Evolutionary conservation across 2,888 invertebrate genomes (phyloP).

Genomic region (Coremacera marginata): DNA sequence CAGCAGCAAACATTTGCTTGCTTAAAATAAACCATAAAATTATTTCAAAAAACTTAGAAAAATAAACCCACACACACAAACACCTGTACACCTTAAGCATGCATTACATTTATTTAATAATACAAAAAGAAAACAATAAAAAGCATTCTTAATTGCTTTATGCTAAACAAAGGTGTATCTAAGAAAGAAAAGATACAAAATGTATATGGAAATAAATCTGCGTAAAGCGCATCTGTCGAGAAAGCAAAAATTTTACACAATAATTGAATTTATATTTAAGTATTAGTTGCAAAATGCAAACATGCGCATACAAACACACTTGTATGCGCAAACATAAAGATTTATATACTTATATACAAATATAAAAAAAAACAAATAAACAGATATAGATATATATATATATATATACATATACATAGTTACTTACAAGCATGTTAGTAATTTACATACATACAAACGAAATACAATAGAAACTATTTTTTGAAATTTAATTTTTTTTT

Average conservation of each 20-base stretch:
- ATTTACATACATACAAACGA: slow-evolving; percentile 16
- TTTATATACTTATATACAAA: slow-evolving; percentile 7
- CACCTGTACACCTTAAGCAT: background rate
- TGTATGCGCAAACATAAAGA: slow-evolving; percentile 38
- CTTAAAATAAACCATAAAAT: too few relatives aligned
- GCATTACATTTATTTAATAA: background rate
- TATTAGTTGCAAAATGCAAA: slow-evolving; percentile 19
- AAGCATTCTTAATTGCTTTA: background rate
- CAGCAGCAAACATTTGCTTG: background rate
- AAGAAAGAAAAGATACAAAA: background rate
- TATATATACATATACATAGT: background rate
- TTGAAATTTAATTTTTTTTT: background rate
- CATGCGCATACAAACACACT: slow-evolving; percentile 6
- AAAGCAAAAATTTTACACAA: slow-evolving; percentile 6
- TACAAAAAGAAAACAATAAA: background rate
- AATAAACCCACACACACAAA: background rate
- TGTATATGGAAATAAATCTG: background rate
- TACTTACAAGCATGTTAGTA: background rate
- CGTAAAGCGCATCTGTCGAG: background rate
- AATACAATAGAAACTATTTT: slow-evolving; percentile 16
- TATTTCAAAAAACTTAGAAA: background rate
- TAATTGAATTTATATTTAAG: slow-evolving; percentile 14
- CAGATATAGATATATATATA: slow-evolving; percentile 32
- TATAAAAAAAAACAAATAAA: background rate
- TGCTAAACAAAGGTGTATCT: background rate